Conservation (phyloP, 2,113 vertebrate species). For the Cettia cetti region DNA sequence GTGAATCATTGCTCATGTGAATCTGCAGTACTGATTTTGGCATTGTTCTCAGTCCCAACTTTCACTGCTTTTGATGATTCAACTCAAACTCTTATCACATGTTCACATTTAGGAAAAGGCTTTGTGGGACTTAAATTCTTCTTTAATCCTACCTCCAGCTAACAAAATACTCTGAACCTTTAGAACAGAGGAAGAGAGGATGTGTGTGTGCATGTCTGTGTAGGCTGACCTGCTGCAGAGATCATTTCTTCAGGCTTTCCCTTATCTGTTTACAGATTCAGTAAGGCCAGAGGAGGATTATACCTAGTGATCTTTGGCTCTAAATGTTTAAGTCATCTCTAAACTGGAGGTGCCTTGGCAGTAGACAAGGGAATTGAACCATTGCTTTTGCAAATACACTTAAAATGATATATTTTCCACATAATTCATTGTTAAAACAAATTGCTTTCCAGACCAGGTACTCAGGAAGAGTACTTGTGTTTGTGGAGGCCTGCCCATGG, state of each 20-base stretch:
- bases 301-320: not conserved
- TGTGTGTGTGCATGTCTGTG: not conserved
- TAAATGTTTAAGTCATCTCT: not conserved
- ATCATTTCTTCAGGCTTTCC: not conserved
- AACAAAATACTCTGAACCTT: not conserved
- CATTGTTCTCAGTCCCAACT: not conserved
- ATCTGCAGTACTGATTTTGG: not conserved
- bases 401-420: not conserved
- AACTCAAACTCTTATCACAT: not conserved
- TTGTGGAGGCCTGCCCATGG: not conserved
- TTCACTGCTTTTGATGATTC: constrained; percentile 15
- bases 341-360: not conserved
- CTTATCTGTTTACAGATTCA: not conserved
- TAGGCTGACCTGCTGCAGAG: not conserved
- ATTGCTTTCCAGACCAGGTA: not conserved
- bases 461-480: not conserved
- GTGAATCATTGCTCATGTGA: constrained; percentile 1
- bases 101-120: not conserved
- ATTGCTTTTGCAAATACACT: not conserved
- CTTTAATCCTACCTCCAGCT: not conserved
- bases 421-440: not conserved
- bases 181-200: not conserved
- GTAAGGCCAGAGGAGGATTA: not conserved
- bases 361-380: not conserved
- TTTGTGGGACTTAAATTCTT: not conserved